Base-by-base conservation (phyloP, 2,113 vertebrate species). In the Monarcha castaneiventris region DNA sequence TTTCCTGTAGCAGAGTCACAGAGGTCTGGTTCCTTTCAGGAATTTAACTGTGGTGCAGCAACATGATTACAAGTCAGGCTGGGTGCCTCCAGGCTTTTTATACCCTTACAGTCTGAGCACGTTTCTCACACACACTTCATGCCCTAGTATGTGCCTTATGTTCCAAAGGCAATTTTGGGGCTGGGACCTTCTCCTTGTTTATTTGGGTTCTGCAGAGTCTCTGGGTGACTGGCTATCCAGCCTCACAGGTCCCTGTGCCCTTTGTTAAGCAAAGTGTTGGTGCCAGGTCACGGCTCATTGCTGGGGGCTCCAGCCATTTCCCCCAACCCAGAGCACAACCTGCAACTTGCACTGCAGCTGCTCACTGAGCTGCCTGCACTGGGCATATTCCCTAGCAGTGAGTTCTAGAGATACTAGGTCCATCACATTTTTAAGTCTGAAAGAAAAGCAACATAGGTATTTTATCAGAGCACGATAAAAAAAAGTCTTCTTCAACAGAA, bases 81-180 rank as follows among this genome's bases (percentile, higher is more conserved):
- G 35, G 13, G 35, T 41, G 20, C 30, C 43, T 58, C 7, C 23
- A 29, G 51, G 7, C 15, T 66, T 48, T 48, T 56, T 49, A 30
- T 41, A 64, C 41, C 18, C 43, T 66, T 41, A 41, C 8, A 25
- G 15, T 56, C 18, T 85, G 61, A 66, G 35, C n/a, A 41, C 20
- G 0, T 21, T 58, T 25, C 35, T 49, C 52, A 49, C 19, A 48
- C 19, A 85, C 30, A 48, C 25, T 66, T 58, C 51, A 41, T 25
- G 25, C 29, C 3, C 30, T 35, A 19, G 37, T 17, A 48, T 8
- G 15, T 23, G 29, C n/a, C 26, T 32, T 29, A 25, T 30, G 32
- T 35, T 74, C 15, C 69, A 56, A 13, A 0, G 3, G 51, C 0
- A 0, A 23, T 74, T 76, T 76, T 32, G 21, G 11, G 52, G 9